phyloP scores from a whole-genome alignment of 1,140 invertebrate species.

The Saccostrea cuccullata region DNA sequence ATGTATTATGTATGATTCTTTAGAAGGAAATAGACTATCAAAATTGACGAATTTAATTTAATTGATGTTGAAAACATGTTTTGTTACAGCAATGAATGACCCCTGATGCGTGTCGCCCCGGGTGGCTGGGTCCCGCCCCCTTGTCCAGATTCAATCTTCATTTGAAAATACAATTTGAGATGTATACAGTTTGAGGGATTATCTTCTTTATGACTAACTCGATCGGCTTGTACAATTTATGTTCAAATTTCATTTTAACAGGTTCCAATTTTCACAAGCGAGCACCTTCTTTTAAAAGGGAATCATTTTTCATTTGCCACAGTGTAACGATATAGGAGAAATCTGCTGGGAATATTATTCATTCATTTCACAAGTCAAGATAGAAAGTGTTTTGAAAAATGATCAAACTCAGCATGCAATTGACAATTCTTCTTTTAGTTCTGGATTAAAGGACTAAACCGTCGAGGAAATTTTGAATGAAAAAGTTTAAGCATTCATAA shows the following conservation, averaged over 20 bases:
- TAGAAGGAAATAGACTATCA: constrained; percentile 33
- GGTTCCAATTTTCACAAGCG: constrained; percentile 14
- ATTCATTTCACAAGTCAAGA: constrained; percentile 32
- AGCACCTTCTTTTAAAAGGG: constrained; percentile 33
- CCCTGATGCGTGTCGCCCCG: constrained; percentile 20
- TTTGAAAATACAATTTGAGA: constrained; percentile 37
- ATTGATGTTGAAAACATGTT: constrained; percentile 49
- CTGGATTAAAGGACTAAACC: neutral
- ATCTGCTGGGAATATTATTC: constrained; percentile 26
- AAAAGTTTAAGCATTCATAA: neutral
- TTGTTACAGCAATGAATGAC: constrained; percentile 39
- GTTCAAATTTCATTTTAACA: constrained; percentile 33
- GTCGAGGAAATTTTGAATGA: neutral
- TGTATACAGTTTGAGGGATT: constrained; percentile 26
- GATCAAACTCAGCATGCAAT: constrained; percentile 16
- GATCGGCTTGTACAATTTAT: constrained; percentile 10
- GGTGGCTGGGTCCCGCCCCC: constrained; percentile 22
- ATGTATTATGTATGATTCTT: constrained; percentile 39
- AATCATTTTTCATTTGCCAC: constrained; percentile 29
- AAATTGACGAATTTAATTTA: constrained; percentile 38
- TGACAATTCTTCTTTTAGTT: constrained; percentile 1
- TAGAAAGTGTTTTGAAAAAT: constrained; percentile 36
- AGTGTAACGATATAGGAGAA: constrained; percentile 26
- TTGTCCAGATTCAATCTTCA: constrained; percentile 45
- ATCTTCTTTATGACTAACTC: constrained; percentile 31